phyloP scores from a whole-genome alignment of 2,113 vertebrate genomes.

The Aleadryas rufinucha region DNA sequence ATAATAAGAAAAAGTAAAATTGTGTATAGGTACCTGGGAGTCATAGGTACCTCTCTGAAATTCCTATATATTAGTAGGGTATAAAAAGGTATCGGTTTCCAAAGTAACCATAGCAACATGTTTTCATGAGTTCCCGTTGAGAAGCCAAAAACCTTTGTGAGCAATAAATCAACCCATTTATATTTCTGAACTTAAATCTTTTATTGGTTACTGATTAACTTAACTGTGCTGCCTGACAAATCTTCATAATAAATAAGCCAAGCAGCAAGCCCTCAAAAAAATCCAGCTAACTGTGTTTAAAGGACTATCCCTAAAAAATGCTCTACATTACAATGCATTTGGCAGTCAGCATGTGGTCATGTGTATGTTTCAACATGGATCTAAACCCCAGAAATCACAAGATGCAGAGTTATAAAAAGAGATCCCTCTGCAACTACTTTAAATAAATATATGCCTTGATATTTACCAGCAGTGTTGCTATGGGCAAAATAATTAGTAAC shows the following conservation, averaged over 20 bases:
- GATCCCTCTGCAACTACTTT: slow-evolving; percentile 49
- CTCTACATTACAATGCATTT: slow-evolving; percentile 54
- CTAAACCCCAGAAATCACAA: slow-evolving; percentile 58
- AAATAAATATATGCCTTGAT: slow-evolving; percentile 60
- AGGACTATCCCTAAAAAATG: slow-evolving; percentile 42
- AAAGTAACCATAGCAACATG: slow-evolving; percentile 46
- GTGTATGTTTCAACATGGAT: slow-evolving; percentile 62
- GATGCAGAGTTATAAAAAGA: slow-evolving; percentile 47
- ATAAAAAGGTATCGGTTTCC: not conserved
- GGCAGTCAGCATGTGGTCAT: slow-evolving; percentile 60
- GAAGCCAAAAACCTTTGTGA: slow-evolving; percentile 50
- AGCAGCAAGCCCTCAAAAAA: slow-evolving; percentile 44
- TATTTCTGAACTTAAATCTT: slow-evolving; percentile 65
- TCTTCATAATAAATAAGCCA: slow-evolving; percentile 63
- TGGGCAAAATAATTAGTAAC: slow-evolving; percentile 19
- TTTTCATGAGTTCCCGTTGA: slow-evolving; percentile 46
- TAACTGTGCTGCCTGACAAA: slow-evolving; percentile 58
- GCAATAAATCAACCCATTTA: slow-evolving; percentile 46
- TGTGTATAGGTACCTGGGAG: not conserved
- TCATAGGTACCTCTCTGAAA: not conserved
- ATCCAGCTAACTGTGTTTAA: slow-evolving; percentile 62
- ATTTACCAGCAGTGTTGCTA: slow-evolving; percentile 26
- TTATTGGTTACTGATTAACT: slow-evolving; percentile 73
- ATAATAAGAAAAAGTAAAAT: not conserved
- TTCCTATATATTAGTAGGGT: slow-evolving; percentile 3